Percentiles rank a stretch among this genome's conserved stretches.
Conservation (phyloP, 2,113 vertebrate genomes). For the Cavia aperea region DNA sequence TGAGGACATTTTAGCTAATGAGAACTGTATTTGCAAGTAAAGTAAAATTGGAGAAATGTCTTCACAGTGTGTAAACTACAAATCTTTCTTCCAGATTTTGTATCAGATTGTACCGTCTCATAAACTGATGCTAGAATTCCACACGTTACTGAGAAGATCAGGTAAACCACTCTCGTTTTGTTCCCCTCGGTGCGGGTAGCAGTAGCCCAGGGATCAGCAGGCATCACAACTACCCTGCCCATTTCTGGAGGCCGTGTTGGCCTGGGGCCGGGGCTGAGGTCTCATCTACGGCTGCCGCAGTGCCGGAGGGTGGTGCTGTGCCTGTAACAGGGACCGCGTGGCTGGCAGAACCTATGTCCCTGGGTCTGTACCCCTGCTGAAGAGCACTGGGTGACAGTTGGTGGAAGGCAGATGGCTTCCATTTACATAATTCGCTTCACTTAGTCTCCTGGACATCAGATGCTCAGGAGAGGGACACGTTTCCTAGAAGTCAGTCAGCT, state of each 20-base stretch:
- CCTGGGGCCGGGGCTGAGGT: fast-evolving
- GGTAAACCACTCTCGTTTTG: slow-evolving; percentile 75
- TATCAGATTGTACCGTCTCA: slow-evolving; percentile 86
- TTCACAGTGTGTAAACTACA: neutral
- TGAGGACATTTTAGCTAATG: neutral
- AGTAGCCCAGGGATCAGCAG: neutral
- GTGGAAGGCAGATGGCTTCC: neutral
- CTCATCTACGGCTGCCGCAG: neutral
- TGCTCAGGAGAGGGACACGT: neutral
- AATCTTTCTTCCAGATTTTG: slow-evolving; percentile 78
- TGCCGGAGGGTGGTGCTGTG: fast-evolving
- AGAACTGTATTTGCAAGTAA: slow-evolving; percentile 31
- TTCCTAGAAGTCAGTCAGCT: neutral
- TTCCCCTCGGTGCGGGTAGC: neutral
- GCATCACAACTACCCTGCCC: fast-evolving
- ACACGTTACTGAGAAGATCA: slow-evolving; percentile 81
- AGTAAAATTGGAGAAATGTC: slow-evolving; percentile 15
- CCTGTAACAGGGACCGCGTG: neutral
- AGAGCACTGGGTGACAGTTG: neutral
- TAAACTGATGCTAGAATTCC: slow-evolving; percentile 90
- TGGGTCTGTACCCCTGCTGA: neutral
- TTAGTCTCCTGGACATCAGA: neutral
- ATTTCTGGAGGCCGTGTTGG: neutral
- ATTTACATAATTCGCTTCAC: neutral
- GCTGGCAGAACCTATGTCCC: neutral